These are phyloP conservation scores for Sisyra nigra DNA, from an alignment of 2,888 invertebrate species.

Conservation along the genomic window DNA sequence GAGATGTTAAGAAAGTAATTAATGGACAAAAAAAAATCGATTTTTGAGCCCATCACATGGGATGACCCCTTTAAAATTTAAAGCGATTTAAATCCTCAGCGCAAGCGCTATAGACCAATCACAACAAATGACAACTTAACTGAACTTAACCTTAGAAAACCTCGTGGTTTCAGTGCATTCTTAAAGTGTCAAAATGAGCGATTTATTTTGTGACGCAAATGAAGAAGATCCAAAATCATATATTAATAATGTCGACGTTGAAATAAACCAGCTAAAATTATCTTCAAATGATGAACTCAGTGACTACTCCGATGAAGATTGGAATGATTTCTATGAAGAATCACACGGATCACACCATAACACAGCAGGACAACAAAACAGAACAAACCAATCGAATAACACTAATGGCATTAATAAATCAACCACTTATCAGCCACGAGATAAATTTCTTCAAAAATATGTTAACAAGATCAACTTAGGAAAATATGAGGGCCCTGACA, in stretches of 20 bases:
- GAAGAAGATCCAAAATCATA: constrained; percentile 5
- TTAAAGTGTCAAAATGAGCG: neutral
- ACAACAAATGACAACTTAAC: neutral
- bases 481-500: constrained; percentile 50
- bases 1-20: no score
- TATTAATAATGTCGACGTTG: neutral
- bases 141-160: neutral
- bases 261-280: neutral
- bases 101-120: neutral
- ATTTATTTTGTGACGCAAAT: constrained; percentile 8
- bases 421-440: constrained; percentile 57
- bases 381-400: constrained; percentile 25
- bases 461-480: constrained; percentile 71
- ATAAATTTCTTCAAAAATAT: constrained; percentile 65
- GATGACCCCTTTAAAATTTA: no score
- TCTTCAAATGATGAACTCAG: neutral
- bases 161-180: neutral
- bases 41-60: no score
- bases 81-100: no score
- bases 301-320: constrained; percentile 1
- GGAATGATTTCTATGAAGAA: neutral
- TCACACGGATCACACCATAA: neutral
- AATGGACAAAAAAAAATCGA: no score
- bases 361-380: neutral
- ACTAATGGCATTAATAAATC: constrained; percentile 42